Evolutionary conservation across 1,140 invertebrate genomes (phyloP).

Genomic region (Trichonephila inaurata): DNA sequence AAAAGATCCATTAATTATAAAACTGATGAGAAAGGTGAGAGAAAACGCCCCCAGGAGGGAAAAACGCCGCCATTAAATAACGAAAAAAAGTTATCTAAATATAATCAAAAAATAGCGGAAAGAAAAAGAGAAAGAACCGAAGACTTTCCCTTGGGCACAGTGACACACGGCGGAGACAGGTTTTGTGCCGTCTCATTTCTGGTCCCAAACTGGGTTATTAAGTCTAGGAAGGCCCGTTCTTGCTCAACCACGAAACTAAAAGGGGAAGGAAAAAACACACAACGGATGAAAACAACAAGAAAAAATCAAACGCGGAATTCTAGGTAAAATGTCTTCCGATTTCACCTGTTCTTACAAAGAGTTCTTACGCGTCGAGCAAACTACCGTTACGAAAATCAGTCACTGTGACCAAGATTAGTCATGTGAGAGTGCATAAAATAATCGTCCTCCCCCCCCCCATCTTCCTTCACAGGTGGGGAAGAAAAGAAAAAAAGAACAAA

Average conservation of each 20-base stretch:
- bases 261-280: neutral
- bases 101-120: neutral
- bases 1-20: no score
- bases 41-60: no score
- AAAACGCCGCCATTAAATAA: neutral
- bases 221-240: neutral
- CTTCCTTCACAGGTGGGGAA: neutral
- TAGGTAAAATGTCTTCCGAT: constrained; percentile 6
- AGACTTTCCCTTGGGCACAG: neutral
- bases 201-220: constrained; percentile 29
- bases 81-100: no score
- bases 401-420: constrained; percentile 62
- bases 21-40: no score
- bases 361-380: neutral
- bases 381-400: constrained; percentile 43
- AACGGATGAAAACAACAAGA: neutral
- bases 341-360: neutral
- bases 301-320: neutral
- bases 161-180: neutral
- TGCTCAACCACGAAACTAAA: neutral
- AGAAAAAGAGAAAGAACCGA: neutral
- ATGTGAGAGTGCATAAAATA: constrained; percentile 29
- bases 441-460: neutral
- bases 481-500: neutral
- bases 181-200: constrained; percentile 1